phyloP scores from a whole-genome alignment of 2,888 invertebrate genomes.

The Quadroppia sp. region DNA sequence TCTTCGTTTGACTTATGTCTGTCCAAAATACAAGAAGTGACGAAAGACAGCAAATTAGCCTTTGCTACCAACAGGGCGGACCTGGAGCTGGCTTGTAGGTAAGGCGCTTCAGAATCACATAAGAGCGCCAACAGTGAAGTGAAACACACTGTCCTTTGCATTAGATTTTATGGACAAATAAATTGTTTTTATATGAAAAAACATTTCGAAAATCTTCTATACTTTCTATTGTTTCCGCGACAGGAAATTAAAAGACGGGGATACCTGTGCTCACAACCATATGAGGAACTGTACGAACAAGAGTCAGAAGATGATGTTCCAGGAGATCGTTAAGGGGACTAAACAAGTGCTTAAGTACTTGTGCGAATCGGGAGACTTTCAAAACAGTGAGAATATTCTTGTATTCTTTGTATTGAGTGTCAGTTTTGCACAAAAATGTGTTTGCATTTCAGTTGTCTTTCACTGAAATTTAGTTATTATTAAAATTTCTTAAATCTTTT shows the following conservation, averaged over 20 bases:
- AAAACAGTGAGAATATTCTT: constrained; percentile 45
- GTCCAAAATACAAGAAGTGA: constrained; percentile 44
- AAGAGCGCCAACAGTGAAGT: not conserved
- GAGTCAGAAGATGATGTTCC: constrained; percentile 43
- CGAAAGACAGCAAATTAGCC: constrained; percentile 44
- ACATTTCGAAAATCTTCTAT: not conserved
- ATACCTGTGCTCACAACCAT: constrained; percentile 46
- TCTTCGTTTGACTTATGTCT: constrained; percentile 45
- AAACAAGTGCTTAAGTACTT: constrained; percentile 45
- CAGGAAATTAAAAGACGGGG: constrained; percentile 47
- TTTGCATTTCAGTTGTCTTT: too few species aligned
- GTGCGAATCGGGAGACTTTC: constrained; percentile 45
- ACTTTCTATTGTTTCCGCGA: not conserved
- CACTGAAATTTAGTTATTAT: too few species aligned
- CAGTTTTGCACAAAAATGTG: too few species aligned
- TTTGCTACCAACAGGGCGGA: constrained; percentile 44
- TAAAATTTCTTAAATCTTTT: too few species aligned
- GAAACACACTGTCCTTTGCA: not conserved
- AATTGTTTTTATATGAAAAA: not conserved
- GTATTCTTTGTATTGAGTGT: too few species aligned
- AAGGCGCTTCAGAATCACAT: too few species aligned
- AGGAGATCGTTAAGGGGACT: constrained; percentile 46
- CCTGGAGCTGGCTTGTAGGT: constrained; percentile 45
- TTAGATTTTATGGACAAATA: not conserved
- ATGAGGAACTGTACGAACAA: constrained; percentile 44